Evolutionary conservation across 1,140 invertebrate genomes (phyloP).

Genomic region (Saccostrea cuccullata): DNA sequence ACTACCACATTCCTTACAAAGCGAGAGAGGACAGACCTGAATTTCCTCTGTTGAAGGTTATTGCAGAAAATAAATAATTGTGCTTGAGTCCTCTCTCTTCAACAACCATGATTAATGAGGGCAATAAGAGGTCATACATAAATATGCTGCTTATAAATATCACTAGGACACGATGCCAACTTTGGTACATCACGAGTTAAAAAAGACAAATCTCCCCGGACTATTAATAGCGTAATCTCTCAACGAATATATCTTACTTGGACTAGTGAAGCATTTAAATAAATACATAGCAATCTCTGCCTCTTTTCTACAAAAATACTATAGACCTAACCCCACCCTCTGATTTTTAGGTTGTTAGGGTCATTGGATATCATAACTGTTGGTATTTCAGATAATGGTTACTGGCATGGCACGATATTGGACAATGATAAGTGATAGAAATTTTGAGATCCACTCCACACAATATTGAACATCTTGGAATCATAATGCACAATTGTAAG

Average conservation of each 20-base stretch:
- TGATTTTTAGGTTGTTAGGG: neutral
- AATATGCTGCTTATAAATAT: constrained; percentile 29
- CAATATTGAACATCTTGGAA: neutral
- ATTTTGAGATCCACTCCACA: constrained; percentile 22
- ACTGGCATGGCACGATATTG: constrained; percentile 9
- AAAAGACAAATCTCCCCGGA: constrained; percentile 8
- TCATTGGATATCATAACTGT: neutral
- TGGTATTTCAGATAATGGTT: constrained; percentile 10
- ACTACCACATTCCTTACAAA: neutral
- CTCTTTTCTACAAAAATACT: constrained; percentile 30
- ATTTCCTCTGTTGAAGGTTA: constrained; percentile 23
- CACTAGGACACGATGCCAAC: constrained; percentile 18
- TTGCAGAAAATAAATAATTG: neutral
- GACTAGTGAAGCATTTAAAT: constrained; percentile 23
- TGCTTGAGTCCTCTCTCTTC: constrained; percentile 24
- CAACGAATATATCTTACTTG: constrained; percentile 14
- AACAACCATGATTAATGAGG: constrained; percentile 30
- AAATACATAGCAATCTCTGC: constrained; percentile 20
- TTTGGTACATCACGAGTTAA: constrained; percentile 29
- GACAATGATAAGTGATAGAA: constrained; percentile 7
- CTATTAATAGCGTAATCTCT: constrained; percentile 36
- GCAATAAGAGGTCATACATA: constrained; percentile 6
- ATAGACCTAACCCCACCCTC: neutral
- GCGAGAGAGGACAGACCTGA: constrained; percentile 24
- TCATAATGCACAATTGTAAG: neutral